Evolutionary conservation across 2,888 invertebrate species (phyloP), one percentile per base, ranked within the genome.

Genomic region (Hecatera dysodea): DNA sequence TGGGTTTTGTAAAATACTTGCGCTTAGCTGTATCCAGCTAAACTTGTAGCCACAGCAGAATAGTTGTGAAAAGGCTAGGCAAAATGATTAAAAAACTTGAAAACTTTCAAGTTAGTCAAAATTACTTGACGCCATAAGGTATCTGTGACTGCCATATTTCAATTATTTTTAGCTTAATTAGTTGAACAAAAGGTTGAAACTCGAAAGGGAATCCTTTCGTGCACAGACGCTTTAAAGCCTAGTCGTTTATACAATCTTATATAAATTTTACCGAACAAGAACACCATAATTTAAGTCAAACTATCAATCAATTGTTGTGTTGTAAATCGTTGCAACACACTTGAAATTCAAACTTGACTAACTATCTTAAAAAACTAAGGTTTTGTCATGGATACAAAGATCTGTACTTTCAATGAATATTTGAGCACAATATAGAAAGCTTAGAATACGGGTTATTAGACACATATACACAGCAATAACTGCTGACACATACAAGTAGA

Each of bases 311-410:
- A 29, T 19, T 29, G 0, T 17, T 24, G 27, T 6, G 9, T n/a
- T 44, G 29, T 11, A 52, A 53, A 59, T 42, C 1, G 11, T 19
- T n/a, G n/a, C n/a, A n/a, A 22, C 12, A 39, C 63, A 62, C 29
- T 60, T 67, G 67, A 80, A 78, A 78, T 80, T 67, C 74, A 83
- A 71, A 82, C 64, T 71, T 55, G 42, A 78, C 61, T 19, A 39
- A 61, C 55, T 42, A 75, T 74, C 87, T 85, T 89, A 88, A 73
- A 88, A 73, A 42, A 68, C 84, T 85, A 88, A 59, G 67, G 75
- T 82, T 79, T 80, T 88, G 89, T 88, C 89, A 89, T 89, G 89
- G 87, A 81, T 82, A 86, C 75, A 86, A 68, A 83, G 83, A 86
- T 86, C 86, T 85, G 80, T 83, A 81, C 76, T 79, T 80, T 77